Conservation (phyloP, 1,140 invertebrate genomes). For the Papilio dardanus region DNA sequence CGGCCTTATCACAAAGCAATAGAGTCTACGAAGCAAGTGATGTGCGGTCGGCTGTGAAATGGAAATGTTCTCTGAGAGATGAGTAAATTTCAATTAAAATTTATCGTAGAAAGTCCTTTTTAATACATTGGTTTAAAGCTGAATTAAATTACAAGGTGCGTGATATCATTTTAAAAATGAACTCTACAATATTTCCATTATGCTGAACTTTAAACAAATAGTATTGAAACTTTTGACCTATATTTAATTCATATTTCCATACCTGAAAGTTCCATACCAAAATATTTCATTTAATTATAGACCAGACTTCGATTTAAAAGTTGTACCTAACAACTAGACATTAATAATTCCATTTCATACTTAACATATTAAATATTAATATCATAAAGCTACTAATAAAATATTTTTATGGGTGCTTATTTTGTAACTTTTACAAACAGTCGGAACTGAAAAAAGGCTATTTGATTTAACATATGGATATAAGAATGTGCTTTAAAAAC, state of each 20-base stretch:
- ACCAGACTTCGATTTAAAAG: not conserved
- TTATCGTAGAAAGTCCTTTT: conserved; percentile 26
- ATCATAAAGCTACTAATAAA: too few species aligned
- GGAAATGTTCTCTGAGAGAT: conserved; percentile 25
- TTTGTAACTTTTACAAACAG: not conserved
- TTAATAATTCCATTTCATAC: too few species aligned
- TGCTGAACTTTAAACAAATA: not conserved
- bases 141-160: conserved; percentile 17
- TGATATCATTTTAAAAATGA: conserved; percentile 6
- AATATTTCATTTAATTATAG: not conserved
- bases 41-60: conserved; percentile 17
- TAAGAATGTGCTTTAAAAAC: not conserved
- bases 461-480: not conserved
- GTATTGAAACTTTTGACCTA: not conserved
- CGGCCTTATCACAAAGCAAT: not conserved
- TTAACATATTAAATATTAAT: too few species aligned
- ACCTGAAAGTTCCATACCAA: not conserved
- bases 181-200: not conserved
- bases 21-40: not conserved
- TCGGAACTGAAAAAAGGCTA: not conserved
- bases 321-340: too few species aligned
- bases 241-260: not conserved
- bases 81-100: conserved; percentile 30
- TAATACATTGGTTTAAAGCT: conserved; percentile 9
- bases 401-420: too few species aligned